These are phyloP conservation scores for Bergia puertoricense DNA, from an alignment of 92 coral and sea anemone species.

Conservation along the genomic window DNA sequence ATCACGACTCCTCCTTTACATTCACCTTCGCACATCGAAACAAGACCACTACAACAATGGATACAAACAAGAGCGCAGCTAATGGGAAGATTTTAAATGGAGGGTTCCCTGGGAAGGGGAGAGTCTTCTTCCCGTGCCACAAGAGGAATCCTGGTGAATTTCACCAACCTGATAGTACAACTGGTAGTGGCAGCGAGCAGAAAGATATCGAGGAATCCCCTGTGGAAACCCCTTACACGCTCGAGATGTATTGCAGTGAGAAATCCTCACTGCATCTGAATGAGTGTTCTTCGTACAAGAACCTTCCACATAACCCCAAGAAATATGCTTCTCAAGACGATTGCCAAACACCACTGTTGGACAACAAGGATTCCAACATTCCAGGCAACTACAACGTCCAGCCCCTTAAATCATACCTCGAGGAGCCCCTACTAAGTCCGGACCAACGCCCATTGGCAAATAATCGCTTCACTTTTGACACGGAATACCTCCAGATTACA, in stretches of 20 bases:
- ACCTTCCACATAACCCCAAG: neutral
- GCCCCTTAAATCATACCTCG: neutral
- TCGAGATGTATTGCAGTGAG: constrained; percentile 8
- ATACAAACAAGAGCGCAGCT: neutral
- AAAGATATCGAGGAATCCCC: constrained; percentile 7
- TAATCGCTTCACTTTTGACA: neutral
- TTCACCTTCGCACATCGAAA: constrained; percentile 46
- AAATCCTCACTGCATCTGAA: neutral
- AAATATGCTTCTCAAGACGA: neutral
- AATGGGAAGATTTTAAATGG: constrained; percentile 10
- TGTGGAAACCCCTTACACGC: neutral
- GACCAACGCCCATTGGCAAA: neutral
- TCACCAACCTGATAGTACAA: constrained; percentile 26
- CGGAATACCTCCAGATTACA: constrained; percentile 10
- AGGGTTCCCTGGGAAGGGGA: constrained; percentile 1
- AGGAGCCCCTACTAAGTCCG: constrained; percentile 2
- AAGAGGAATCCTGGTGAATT: neutral
- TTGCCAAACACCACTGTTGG: constrained; percentile 22
- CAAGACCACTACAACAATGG: constrained; percentile 7
- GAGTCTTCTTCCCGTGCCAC: constrained; percentile 6
- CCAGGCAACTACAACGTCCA: neutral
- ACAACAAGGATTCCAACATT: neutral
- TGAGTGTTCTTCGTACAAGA: neutral
- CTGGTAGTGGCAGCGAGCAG: constrained; percentile 33
- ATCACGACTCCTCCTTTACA: constrained; percentile 50